A percentile compares a stretch with the other conserved stretches of the same genome.
Evolutionary conservation across 2,113 vertebrate genomes (phyloP).

Genomic region (Trematomus loennbergii): DNA sequence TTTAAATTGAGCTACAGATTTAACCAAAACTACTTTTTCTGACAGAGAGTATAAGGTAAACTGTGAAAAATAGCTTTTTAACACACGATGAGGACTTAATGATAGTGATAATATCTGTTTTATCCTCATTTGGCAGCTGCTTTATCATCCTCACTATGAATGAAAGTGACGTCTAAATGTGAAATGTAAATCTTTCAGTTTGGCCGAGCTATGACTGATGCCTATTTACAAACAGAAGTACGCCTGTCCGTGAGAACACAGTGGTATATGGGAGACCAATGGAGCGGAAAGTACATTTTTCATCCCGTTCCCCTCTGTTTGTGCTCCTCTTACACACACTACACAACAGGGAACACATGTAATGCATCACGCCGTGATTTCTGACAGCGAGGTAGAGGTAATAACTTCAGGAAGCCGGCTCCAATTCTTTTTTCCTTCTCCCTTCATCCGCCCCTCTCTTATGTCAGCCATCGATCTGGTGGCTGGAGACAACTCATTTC

Average conservation of each 20-base stretch:
- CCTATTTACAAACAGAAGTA: constrained; percentile 68
- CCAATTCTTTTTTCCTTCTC: constrained; percentile 81
- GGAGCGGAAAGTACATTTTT: constrained; percentile 80
- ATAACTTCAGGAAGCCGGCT: constrained; percentile 85
- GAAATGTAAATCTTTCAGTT: constrained; percentile 33
- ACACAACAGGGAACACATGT: constrained; percentile 78
- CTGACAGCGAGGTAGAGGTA: constrained; percentile 85
- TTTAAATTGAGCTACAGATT: background rate
- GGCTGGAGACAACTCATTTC: constrained; percentile 96
- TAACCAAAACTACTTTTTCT: background rate
- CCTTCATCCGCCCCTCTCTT: constrained; percentile 79
- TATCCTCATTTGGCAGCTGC: background rate
- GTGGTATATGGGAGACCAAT: constrained; percentile 63
- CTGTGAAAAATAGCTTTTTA: background rate
- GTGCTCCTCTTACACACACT: constrained; percentile 66
- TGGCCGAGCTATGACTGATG: constrained; percentile 63
- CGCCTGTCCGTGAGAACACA: constrained; percentile 47
- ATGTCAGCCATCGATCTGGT: constrained; percentile 94
- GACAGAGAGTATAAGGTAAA: background rate
- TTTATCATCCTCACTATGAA: background rate
- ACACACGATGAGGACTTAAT: background rate
- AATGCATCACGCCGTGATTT: constrained; percentile 89
- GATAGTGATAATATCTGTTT: background rate
- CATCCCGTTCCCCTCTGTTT: constrained; percentile 76
- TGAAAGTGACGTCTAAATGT: background rate